Evolutionary conservation across 1,140 invertebrate genomes (phyloP), one percentile per base, ranked within the genome.

Genomic region (Ips typographus): DNA sequence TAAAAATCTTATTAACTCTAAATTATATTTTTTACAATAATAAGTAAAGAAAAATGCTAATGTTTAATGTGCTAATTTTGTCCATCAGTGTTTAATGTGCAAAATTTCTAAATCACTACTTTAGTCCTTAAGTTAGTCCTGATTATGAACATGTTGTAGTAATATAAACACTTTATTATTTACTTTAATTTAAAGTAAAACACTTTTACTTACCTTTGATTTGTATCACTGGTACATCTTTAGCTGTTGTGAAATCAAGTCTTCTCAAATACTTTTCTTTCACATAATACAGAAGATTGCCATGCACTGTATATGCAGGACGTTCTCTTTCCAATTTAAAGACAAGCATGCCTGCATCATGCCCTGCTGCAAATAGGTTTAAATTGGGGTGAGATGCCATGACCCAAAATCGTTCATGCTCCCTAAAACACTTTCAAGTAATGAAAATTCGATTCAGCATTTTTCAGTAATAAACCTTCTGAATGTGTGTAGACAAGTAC

Each of bases 351-450:
- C 95, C 98, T 64, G 91, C 91, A 83, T 99, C 98, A 81, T 99
- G 98, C 0, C 98, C 96, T 65, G 94, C 93, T 6, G 94, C 94
- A 84, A 95, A 95, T 2, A 94, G 77, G 81, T 94, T 95, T 59
- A 91, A 84, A 37, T 88, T 92, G 0, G 92, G 92, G 85, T 99
- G 98, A 0, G 94, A 90, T 2, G 91, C 89, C 55, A 99, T 83
- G 1, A 99, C 92, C 97, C 97, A 99, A 82, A 98, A 98, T 76
- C 96, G 85, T 76, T 99, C 98, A 80, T 98, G 90, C 79, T 99
- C 98, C 59, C 97, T 70, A 42, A n/a, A 57, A 60, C 41, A 57
- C 22, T 43, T 39, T 8, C 3, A 60, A 41, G 53, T 43, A 61
- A 22, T 22, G 22, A 22, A 22, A 22, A 22, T 22, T 22, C 22